Base-by-base conservation (phyloP, 2,113 vertebrate genomes). In the Albula goreensis region DNA sequence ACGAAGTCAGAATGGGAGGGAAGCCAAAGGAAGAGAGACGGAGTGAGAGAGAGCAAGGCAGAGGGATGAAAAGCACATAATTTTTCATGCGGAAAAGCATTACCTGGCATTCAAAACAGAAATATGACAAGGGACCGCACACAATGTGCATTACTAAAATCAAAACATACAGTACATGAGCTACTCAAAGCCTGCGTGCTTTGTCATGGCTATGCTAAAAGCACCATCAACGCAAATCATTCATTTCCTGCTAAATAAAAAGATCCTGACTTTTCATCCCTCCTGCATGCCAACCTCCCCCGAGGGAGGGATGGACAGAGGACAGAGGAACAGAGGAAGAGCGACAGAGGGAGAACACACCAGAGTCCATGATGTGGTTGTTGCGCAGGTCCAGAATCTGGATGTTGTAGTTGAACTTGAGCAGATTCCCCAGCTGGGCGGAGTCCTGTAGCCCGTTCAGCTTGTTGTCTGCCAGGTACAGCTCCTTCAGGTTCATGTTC, bases 381-480 rank as follows among this genome's bases (percentile, higher is more conserved):
- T 99, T 99, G 8, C 98, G 94, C 82, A 99, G 94, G 92, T 99
- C 98, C 11, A 99, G 92, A 57, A 97, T 97, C 92, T 99, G 98
- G 85, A 99, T 96, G 92, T 94, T 98, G 90, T 96, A 97, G 94
- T 99, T 99, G 93, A 98, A 99, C 84, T 98, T 98, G 19, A 99
- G 96, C 87, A 99, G 92, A 91, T 98, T 99, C 74, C 98, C 98
- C 0, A 99, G 94, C 90, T 99, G 98, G 0, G 97, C 97, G 0
- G 98, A 97, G 92, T 99, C 98, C 92, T 99, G 98, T 60, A 98
- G 93, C 82, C 97, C 97, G 0, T 97, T 98, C 57, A 99, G 96
- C 52, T 98, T 98, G 90, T 99, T 99, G 83, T 99, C 98, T 0
- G 98, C 98, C 89, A 99, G 91, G 93, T 99, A 99, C 1, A 99